A percentile compares a stretch with the other conserved stretches of the same genome.
phyloP scores from a whole-genome alignment of 92 coral and sea anemone species.

The Paragorgia papillata region DNA sequence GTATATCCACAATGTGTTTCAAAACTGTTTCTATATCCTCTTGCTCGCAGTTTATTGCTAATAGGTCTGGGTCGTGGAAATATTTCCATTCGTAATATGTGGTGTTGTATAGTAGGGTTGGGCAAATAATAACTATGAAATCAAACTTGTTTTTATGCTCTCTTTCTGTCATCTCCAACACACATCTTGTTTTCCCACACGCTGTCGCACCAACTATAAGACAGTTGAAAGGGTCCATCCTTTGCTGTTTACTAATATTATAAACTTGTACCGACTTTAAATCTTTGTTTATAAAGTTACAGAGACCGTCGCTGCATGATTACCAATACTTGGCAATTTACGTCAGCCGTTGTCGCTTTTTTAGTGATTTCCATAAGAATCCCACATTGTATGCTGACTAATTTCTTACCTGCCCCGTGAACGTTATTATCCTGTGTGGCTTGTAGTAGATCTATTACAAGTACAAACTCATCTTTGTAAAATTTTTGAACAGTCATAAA shows the following conservation, averaged over 20 bases:
- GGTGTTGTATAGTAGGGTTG: background rate
- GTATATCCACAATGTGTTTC: background rate
- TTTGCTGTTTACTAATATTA: background rate
- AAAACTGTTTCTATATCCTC: background rate
- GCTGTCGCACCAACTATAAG: slow-evolving; percentile 27
- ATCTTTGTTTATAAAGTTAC: slow-evolving; percentile 12
- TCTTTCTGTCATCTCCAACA: slow-evolving; percentile 22
- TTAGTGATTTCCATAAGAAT: slow-evolving; percentile 11
- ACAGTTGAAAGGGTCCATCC: slow-evolving; percentile 3
- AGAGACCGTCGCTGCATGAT: slow-evolving; percentile 19
- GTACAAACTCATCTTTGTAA: slow-evolving; percentile 23
- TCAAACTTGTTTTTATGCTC: slow-evolving; percentile 17
- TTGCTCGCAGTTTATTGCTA: background rate
- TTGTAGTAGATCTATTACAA: slow-evolving; percentile 30
- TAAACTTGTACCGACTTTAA: slow-evolving; percentile 12
- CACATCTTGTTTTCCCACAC: slow-evolving; percentile 36
- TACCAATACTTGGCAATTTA: slow-evolving; percentile 22
- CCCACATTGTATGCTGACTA: slow-evolving; percentile 7
- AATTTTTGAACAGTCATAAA: slow-evolving; percentile 21
- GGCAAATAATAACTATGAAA: slow-evolving; percentile 11
- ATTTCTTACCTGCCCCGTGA: slow-evolving; percentile 1
- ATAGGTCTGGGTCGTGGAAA: background rate
- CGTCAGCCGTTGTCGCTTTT: slow-evolving; percentile 15
- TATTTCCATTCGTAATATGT: slow-evolving; percentile 8
- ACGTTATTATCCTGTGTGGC: background rate